Percentiles rank a stretch among this genome's conserved stretches.
Evolutionary conservation across 2,113 vertebrate genomes (phyloP).

Genomic region (Oenanthe melanoleuca): DNA sequence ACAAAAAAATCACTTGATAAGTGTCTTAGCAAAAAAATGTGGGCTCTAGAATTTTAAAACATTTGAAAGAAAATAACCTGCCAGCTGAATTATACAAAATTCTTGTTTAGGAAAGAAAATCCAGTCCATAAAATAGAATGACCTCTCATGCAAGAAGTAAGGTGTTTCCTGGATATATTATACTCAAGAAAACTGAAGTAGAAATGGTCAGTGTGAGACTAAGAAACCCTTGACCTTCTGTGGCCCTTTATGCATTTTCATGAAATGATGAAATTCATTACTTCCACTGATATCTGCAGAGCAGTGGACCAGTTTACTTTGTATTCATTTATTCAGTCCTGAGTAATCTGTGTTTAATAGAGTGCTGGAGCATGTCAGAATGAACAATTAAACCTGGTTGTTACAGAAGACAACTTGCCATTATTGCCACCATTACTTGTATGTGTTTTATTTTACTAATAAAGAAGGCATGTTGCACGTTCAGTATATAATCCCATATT

Average conservation of each 20-base stretch:
- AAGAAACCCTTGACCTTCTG: conserved; percentile 60
- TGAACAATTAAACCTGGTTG: conserved; percentile 75
- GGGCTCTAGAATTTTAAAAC: not conserved
- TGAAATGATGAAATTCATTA: conserved; percentile 62
- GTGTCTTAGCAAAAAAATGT: not conserved
- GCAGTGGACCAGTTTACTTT: conserved; percentile 36
- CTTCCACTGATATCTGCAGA: conserved; percentile 50
- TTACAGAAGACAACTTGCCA: conserved; percentile 61
- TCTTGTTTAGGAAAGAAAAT: not conserved
- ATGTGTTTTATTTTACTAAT: conserved; percentile 62
- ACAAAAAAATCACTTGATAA: not conserved
- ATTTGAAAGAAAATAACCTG: not conserved
- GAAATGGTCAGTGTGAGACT: conserved; percentile 38
- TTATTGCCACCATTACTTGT: conserved; percentile 46
- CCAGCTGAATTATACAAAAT: not conserved
- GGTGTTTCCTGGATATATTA: not conserved
- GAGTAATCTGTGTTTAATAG: conserved; percentile 75
- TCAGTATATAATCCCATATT: conserved; percentile 1
- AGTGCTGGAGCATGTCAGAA: conserved; percentile 64
- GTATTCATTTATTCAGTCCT: conserved; percentile 74
- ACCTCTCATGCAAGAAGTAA: not conserved
- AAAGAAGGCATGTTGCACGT: conserved; percentile 7
- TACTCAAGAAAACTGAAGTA: conserved; percentile 32
- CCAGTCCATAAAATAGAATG: not conserved
- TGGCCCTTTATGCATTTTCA: conserved; percentile 49